Evolutionary conservation across 1,140 invertebrate genomes (phyloP), one percentile per base, ranked within the genome.

Genomic region (Drosophila leontia): DNA sequence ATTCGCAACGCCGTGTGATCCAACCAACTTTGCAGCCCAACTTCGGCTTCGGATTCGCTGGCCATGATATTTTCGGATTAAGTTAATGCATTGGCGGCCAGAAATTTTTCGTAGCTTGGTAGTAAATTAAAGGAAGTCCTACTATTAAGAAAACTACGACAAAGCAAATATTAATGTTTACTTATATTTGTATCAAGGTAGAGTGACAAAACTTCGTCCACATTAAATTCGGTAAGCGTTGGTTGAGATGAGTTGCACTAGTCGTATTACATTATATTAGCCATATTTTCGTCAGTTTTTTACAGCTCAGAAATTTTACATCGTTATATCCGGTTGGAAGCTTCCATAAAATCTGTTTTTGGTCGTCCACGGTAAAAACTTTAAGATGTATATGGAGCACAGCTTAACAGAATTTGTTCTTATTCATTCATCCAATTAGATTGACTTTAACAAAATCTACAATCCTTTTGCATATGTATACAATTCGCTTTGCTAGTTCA

Each of bases 171-270:
- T 26, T 61, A 35, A 26, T 61, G 44, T 48, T 61, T 50, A 12
- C 11, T 48, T 8, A 62, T 39, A 44, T 64, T 45, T 56, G 50
- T 26, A 15, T 64, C 37, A 17, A 63, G 9, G 9, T 44, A 44
- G 17, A 53, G 39, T 19, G 39, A 53, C 12, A 55, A 63, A 9
- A 63, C 39, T 64, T 64, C 17, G 41, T 51, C 60, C 13, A 62
- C 19, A 61, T 48, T 62, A 5, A 47, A 47, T 62, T 62, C 23
- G 5, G 26, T 34, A 60, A 29, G 12, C n/a, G 29, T 47, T 59
- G 58, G 13, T 60, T 34, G 17, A 60, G 58, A 37, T 35, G 32
- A 60, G 7, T 47, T 47, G 32, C 17, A 37, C n/a, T 44, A 37
- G n/a, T 23, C 32, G 42, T 34, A 2, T 23, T 23, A 23, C 23